Evolutionary conservation across 2,888 invertebrate species (phyloP).

Genomic region (Plagodis dolabraria): DNA sequence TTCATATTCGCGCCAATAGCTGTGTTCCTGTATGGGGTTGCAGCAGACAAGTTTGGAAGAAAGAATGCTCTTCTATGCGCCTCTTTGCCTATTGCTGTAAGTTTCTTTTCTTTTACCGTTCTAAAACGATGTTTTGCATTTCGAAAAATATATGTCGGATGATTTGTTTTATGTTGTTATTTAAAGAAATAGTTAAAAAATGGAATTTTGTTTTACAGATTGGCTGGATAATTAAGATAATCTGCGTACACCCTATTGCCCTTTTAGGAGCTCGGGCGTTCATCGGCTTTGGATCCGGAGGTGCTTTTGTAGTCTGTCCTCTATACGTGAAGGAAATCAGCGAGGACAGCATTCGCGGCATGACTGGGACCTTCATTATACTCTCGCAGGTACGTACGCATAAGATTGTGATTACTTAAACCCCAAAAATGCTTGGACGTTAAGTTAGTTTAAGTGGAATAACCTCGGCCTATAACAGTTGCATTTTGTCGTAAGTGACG

Average conservation of each 20-base stretch:
- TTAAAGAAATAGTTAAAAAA: too few relatives aligned
- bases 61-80: slow-evolving; percentile 73
- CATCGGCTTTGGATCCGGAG: slow-evolving; percentile 77
- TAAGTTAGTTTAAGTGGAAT: too few relatives aligned
- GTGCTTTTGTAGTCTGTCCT: slow-evolving; percentile 74
- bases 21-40: slow-evolving; percentile 79
- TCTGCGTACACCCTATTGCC: slow-evolving; percentile 63
- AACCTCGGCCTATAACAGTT: neutral
- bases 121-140: neutral
- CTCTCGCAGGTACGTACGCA: slow-evolving; percentile 80
- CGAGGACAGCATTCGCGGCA: slow-evolving; percentile 76
- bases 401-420: too few relatives aligned
- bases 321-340: slow-evolving; percentile 80
- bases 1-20: slow-evolving; percentile 84
- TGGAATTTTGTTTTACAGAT: slow-evolving; percentile 50
- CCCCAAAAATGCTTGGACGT: too few relatives aligned
- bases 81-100: slow-evolving; percentile 71
- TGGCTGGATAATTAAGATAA: slow-evolving; percentile 75
- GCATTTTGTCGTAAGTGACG: too few relatives aligned
- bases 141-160: too few relatives aligned
- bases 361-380: slow-evolving; percentile 79
- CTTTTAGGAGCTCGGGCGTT: slow-evolving; percentile 71
- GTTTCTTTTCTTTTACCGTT: slow-evolving; percentile 31
- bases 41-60: slow-evolving; percentile 80
- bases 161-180: too few relatives aligned